Conservation (phyloP, 1,140 invertebrate species). For the Eurosta solidaginis region DNA sequence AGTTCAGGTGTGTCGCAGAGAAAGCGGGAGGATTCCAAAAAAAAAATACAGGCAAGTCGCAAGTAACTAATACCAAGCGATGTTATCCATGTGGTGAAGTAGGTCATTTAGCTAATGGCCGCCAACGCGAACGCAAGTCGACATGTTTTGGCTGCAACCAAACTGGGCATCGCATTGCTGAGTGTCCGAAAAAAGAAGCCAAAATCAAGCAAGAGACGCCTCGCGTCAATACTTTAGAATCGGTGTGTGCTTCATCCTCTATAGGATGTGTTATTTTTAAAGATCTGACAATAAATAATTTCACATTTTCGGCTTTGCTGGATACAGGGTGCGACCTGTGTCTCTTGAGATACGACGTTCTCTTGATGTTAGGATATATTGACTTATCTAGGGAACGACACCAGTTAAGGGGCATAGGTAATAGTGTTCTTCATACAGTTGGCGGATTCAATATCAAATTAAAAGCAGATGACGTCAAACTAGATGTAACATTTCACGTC, state of each 20-base stretch:
- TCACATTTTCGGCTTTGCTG: neutral
- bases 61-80: neutral
- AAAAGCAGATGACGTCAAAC: neutral
- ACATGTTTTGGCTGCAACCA: neutral
- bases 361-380: neutral
- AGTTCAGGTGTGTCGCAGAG: too few relatives aligned
- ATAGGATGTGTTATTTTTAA: neutral
- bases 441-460: too few relatives aligned
- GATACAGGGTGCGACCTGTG: neutral
- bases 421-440: too few relatives aligned
- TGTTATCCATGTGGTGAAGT: neutral
- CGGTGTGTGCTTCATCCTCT: neutral
- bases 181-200: too few relatives aligned
- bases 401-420: neutral
- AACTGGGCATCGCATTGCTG: neutral
- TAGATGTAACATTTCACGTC: too few relatives aligned
- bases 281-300: neutral
- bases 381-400: neutral
- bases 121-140: neutral
- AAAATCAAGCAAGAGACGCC: too few relatives aligned
- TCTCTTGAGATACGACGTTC: neutral
- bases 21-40: too few relatives aligned
- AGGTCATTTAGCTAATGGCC: neutral
- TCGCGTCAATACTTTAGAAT: neutral
- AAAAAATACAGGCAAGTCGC: too few relatives aligned